These are phyloP conservation scores for Tupiocoris notatus DNA, from an alignment of 2,888 invertebrate genomes.

Conservation along the genomic window DNA sequence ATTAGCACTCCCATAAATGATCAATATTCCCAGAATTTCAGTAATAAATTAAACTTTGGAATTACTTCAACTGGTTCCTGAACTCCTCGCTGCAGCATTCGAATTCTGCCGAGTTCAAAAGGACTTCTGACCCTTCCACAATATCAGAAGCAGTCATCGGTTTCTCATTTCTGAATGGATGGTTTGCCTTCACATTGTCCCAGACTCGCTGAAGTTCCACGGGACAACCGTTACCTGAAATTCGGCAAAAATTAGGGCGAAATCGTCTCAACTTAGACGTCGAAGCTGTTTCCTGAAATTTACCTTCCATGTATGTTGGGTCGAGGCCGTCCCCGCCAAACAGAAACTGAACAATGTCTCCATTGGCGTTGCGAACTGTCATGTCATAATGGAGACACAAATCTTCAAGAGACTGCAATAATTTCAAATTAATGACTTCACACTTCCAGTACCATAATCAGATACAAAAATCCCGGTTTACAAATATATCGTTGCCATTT, in stretches of 20 bases:
- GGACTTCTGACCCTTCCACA: slow-evolving; percentile 54
- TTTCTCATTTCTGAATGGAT: slow-evolving; percentile 67
- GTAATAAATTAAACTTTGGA: not conserved
- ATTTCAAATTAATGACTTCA: slow-evolving; percentile 23
- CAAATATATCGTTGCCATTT: too few relatives aligned
- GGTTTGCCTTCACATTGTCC: slow-evolving; percentile 75
- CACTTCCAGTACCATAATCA: not conserved
- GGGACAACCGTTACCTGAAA: slow-evolving; percentile 71
- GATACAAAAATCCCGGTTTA: too few relatives aligned
- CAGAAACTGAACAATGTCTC: slow-evolving; percentile 88
- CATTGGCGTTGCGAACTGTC: slow-evolving; percentile 89
- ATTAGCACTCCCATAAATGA: too few relatives aligned
- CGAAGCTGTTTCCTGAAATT: not conserved
- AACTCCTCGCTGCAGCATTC: slow-evolving; percentile 66
- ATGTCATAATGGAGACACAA: slow-evolving; percentile 93
- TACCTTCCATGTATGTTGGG: slow-evolving; percentile 89
- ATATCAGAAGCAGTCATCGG: slow-evolving; percentile 66
- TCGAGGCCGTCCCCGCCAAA: slow-evolving; percentile 97
- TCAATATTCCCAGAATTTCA: too few relatives aligned
- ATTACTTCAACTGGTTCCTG: slow-evolving; percentile 70
- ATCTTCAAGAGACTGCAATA: slow-evolving; percentile 83
- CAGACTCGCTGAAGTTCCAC: slow-evolving; percentile 84
- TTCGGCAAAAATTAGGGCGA: not conserved
- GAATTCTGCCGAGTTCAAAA: slow-evolving; percentile 56
- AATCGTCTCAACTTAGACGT: not conserved